A percentile compares a stretch with the other conserved stretches of the same genome.
These are phyloP conservation scores for Chesias legatella DNA, from an alignment of 2,888 invertebrate species.

Conservation along the genomic window DNA sequence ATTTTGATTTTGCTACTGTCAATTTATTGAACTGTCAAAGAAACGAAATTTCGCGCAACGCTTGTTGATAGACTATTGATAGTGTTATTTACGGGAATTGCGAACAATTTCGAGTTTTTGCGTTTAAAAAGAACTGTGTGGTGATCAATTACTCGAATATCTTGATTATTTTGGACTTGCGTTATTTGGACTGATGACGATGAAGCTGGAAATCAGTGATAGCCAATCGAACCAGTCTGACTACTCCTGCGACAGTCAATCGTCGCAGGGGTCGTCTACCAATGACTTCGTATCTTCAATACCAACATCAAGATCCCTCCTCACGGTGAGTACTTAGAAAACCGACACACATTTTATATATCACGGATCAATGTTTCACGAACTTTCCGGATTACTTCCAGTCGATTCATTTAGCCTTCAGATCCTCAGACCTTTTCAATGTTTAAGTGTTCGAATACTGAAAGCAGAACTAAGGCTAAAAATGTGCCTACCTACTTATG, in stretches of 20 bases:
- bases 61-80: slow-evolving; percentile 2
- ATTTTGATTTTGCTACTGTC: slow-evolving; percentile 55
- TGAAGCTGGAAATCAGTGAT: slow-evolving; percentile 83
- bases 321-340: slow-evolving; percentile 54
- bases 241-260: slow-evolving; percentile 81
- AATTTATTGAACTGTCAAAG: slow-evolving; percentile 61
- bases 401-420: too few relatives aligned
- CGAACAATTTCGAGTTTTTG: slow-evolving; percentile 29
- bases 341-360: neutral
- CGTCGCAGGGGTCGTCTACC: slow-evolving; percentile 79
- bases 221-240: slow-evolving; percentile 82
- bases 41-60: slow-evolving; percentile 36
- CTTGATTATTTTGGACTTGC: slow-evolving; percentile 30
- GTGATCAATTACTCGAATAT: slow-evolving; percentile 49
- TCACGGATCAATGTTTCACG: too few relatives aligned
- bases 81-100: too few relatives aligned
- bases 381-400: too few relatives aligned
- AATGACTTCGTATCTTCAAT: slow-evolving; percentile 65
- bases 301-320: slow-evolving; percentile 58
- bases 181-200: slow-evolving; percentile 64
- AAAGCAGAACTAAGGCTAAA: too few relatives aligned
- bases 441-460: too few relatives aligned
- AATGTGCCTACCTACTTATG: too few relatives aligned
- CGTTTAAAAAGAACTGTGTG: slow-evolving; percentile 22
- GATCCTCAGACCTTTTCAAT: too few relatives aligned